phyloP scores from a whole-genome alignment of 2,113 vertebrate species.

The Mystacornis crossleyi region DNA sequence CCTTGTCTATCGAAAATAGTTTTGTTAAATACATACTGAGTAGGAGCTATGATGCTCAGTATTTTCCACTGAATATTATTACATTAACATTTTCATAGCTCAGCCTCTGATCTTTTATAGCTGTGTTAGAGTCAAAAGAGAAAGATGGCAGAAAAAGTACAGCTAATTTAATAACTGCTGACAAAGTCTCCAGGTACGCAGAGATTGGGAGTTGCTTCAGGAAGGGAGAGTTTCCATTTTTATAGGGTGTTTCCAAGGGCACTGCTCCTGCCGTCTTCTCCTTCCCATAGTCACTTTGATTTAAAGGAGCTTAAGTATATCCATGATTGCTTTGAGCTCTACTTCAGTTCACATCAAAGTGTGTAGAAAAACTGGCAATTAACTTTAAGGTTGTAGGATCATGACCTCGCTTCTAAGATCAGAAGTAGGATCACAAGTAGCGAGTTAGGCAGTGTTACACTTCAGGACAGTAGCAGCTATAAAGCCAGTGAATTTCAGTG shows the following conservation, averaged over 20 bases:
- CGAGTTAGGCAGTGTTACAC: background rate
- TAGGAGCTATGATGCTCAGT: background rate
- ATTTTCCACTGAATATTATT: background rate
- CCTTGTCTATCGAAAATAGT: background rate
- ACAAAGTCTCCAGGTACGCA: background rate
- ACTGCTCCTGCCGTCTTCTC: background rate
- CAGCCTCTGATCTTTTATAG: background rate
- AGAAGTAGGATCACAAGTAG: slow-evolving; percentile 11
- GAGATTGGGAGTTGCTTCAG: background rate
- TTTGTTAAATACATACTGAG: background rate
- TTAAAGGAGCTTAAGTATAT: slow-evolving; percentile 23
- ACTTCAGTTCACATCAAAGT: slow-evolving; percentile 38
- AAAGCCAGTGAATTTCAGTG: background rate
- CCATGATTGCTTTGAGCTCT: background rate
- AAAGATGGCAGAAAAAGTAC: background rate
- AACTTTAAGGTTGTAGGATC: slow-evolving; percentile 41
- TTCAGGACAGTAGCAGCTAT: background rate
- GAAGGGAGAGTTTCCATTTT: background rate
- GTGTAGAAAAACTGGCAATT: slow-evolving; percentile 27
- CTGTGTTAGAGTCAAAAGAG: background rate
- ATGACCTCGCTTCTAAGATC: slow-evolving; percentile 29
- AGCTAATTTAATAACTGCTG: background rate
- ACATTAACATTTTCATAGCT: background rate
- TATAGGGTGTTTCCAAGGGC: background rate
- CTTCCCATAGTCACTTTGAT: background rate